A percentile compares a stretch with the other conserved stretches of the same genome.
Conservation (phyloP, 92 coral and sea anemone species). For the Diadumene lineata region DNA sequence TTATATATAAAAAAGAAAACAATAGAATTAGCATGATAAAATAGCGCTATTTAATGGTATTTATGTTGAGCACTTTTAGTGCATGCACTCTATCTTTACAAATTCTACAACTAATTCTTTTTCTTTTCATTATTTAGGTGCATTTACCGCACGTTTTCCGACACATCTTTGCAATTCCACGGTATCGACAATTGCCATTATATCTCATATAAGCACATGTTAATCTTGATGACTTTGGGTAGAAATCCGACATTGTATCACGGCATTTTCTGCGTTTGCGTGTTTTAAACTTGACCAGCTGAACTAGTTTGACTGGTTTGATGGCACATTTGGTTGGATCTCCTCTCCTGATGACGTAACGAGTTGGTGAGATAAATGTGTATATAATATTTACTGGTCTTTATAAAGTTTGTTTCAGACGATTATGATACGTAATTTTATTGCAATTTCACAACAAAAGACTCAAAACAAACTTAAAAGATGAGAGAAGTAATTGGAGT, state of each 20-base stretch:
- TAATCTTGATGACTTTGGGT: neutral
- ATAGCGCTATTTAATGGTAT: no score
- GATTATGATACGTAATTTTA: no score
- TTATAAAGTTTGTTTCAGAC: no score
- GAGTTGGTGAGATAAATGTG: neutral
- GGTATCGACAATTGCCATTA: slow-evolving; percentile 29
- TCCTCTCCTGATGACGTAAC: slow-evolving; percentile 50
- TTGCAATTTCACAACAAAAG: no score
- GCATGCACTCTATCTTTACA: no score
- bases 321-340: slow-evolving; percentile 52
- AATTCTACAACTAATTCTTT: no score
- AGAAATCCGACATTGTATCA: slow-evolving; percentile 16
- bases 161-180: slow-evolving; percentile 33
- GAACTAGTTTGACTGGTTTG: slow-evolving; percentile 27
- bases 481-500: no score
- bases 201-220: slow-evolving; percentile 32
- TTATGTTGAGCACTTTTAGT: no score
- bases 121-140: no score
- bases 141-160: slow-evolving; percentile 42
- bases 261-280: slow-evolving; percentile 28
- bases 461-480: no score
- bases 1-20: no score
- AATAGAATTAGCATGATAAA: no score
- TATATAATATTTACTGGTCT: neutral
- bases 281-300: slow-evolving; percentile 5